Evolutionary conservation across 2,888 invertebrate species (phyloP).

Genomic region (Andrena marginata): DNA sequence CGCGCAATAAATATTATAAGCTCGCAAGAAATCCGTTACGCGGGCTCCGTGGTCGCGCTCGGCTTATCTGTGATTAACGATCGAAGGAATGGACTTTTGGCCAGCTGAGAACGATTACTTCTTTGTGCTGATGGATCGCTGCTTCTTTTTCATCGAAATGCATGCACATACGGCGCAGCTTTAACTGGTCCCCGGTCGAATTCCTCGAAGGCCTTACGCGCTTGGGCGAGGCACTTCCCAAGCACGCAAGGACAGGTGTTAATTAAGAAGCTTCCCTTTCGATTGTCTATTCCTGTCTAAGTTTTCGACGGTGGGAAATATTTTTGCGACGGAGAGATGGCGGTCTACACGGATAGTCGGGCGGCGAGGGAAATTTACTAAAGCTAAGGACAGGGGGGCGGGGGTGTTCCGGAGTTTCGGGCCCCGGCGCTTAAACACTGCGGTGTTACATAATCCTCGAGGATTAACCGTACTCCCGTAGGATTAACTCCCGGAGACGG

Average conservation of each 20-base stretch:
- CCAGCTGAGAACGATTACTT: slow-evolving; percentile 1
- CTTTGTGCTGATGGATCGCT: slow-evolving; percentile 7
- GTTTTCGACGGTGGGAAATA: slow-evolving; percentile 38
- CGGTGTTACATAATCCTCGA: slow-evolving; percentile 75
- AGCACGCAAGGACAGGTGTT: slow-evolving; percentile 38
- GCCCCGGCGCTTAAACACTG: slow-evolving; percentile 74
- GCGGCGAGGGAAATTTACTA: slow-evolving; percentile 67
- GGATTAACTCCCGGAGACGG: slow-evolving; percentile 75
- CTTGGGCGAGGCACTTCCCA: not conserved
- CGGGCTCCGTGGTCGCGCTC: slow-evolving; percentile 12
- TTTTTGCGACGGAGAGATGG: slow-evolving; percentile 31
- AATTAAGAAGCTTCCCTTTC: slow-evolving; percentile 33
- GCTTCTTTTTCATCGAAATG: not conserved
- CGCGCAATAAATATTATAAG: slow-evolving; percentile 44
- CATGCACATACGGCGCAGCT: not conserved
- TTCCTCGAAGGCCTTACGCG: not conserved
- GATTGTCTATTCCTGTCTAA: slow-evolving; percentile 14
- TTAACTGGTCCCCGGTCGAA: slow-evolving; percentile 8
- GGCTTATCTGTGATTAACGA: slow-evolving; percentile 53
- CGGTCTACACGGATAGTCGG: slow-evolving; percentile 52
- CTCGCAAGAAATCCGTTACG: slow-evolving; percentile 37
- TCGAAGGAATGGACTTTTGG: slow-evolving; percentile 18
- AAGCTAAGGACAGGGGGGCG: slow-evolving; percentile 61
- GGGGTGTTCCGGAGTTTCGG: slow-evolving; percentile 67
- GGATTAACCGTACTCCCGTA: slow-evolving; percentile 74